Evolutionary conservation across 23 tunicate species (phyloP).

Genomic region (Styela clava): DNA sequence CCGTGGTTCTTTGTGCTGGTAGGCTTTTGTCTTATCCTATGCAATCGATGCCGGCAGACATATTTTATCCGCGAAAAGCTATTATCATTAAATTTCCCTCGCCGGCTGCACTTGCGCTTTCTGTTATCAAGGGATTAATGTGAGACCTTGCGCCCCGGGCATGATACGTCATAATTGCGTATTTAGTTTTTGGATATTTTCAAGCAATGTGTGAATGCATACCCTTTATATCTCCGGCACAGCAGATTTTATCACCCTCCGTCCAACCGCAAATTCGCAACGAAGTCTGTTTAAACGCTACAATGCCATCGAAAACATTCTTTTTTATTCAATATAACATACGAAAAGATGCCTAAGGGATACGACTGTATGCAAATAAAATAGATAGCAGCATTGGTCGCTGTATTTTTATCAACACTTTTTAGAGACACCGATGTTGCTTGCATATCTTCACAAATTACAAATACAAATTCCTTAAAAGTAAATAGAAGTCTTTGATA

Average conservation of each 20-base stretch:
- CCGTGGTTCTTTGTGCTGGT: no score
- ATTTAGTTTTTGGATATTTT: not conserved
- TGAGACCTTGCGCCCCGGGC: constrained; percentile 4
- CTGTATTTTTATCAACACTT: no score
- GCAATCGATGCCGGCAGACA: not conserved
- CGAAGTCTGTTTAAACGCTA: not conserved
- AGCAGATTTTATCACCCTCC: not conserved
- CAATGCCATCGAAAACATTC: no score
- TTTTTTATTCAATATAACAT: no score
- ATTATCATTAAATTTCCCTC: not conserved
- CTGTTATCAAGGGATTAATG: not conserved
- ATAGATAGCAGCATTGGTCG: no score
- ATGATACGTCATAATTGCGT: constrained; percentile 18
- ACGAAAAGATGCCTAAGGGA: no score
- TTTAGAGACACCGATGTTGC: no score
- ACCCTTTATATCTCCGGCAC: not conserved
- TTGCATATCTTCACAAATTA: no score
- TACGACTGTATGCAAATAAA: no score
- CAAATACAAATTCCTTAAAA: no score
- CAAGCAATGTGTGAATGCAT: not conserved
- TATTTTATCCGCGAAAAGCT: not conserved
- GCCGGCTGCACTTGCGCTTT: not conserved
- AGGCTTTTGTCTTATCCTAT: no score
- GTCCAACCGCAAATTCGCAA: not conserved
- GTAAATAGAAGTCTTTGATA: no score